Evolutionary conservation across 2,888 invertebrate genomes (phyloP).

Genomic region (Macrophya alboannulata): DNA sequence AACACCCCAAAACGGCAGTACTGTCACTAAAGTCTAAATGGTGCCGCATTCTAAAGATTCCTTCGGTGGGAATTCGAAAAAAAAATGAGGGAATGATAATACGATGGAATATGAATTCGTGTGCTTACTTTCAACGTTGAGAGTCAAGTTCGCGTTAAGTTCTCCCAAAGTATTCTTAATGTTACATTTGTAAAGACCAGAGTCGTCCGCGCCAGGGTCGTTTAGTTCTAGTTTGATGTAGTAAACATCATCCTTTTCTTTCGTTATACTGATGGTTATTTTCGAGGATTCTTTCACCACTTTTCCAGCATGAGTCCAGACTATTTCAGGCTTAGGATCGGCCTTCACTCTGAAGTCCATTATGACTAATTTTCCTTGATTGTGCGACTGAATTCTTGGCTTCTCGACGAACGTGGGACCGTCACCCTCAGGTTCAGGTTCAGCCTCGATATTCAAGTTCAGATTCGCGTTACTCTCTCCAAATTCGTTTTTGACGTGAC

Average conservation of each 20-base stretch:
- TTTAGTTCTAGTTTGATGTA: constrained; percentile 93
- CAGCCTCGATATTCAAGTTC: constrained; percentile 98
- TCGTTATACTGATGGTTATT: constrained; percentile 88
- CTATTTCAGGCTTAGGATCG: constrained; percentile 90
- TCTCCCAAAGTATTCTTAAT: constrained; percentile 98
- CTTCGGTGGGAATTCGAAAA: background rate
- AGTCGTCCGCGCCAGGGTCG: constrained; percentile 97
- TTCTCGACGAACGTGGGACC: constrained; percentile 97
- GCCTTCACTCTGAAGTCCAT: constrained; percentile 94
- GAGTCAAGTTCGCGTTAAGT: constrained; percentile 97
- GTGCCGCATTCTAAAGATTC: background rate
- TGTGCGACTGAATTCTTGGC: constrained; percentile 92
- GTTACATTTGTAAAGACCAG: constrained; percentile 98
- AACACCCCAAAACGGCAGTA: too few relatives aligned
- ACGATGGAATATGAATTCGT: background rate
- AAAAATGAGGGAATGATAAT: background rate
- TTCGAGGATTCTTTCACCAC: constrained; percentile 91
- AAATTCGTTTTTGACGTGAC: constrained; percentile 96
- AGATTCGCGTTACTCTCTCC: constrained; percentile 99
- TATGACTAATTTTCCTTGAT: constrained; percentile 91
- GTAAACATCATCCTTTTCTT: constrained; percentile 90
- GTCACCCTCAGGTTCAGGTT: constrained; percentile 95
- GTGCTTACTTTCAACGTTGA: constrained; percentile 98
- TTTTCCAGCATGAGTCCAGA: constrained; percentile 92
- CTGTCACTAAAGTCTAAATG: too few relatives aligned